Percentiles rank a stretch among this genome's conserved stretches.
Conservation (phyloP, 1,140 invertebrate genomes). For the Brachionus rubens region DNA sequence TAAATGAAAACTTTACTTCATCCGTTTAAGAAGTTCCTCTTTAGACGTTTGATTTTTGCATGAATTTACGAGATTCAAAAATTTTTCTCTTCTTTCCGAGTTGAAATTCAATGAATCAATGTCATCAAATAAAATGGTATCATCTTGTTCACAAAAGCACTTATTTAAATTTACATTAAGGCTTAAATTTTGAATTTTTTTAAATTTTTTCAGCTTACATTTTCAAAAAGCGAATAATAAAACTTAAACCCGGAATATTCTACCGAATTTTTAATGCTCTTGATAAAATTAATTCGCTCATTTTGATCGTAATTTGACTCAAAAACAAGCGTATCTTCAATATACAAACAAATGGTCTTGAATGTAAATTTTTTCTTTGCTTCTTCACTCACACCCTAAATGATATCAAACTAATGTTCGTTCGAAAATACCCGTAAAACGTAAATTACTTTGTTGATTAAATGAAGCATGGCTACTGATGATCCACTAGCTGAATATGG, state of each 20-base stretch:
- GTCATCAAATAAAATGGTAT: not conserved
- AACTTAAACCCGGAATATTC: conserved; percentile 9
- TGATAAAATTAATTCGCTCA: not conserved
- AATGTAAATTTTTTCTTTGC: conserved; percentile 31
- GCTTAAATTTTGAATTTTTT: not conserved
- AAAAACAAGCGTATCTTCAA: not conserved
- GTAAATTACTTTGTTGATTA: conserved; percentile 15
- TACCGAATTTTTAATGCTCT: not conserved
- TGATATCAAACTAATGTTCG: not conserved
- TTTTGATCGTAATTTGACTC: not conserved
- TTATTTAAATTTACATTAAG: not conserved
- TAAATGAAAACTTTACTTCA: not conserved
- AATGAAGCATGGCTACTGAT: not conserved
- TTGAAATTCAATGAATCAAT: conserved; percentile 11
- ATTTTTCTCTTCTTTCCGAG: not conserved
- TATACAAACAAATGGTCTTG: not conserved
- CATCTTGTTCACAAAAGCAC: not conserved
- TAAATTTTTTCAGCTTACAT: conserved; percentile 31
- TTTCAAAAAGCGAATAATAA: conserved; percentile 33
- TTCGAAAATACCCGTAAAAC: not conserved
- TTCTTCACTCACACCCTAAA: conserved; percentile 13
- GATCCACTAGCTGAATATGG: conserved; percentile 30
- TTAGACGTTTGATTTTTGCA: conserved; percentile 21
- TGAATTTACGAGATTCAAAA: not conserved
- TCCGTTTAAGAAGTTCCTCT: conserved; percentile 41